Base-by-base conservation (phyloP, 2,888 invertebrate genomes). In the Periphyllus acericola region DNA sequence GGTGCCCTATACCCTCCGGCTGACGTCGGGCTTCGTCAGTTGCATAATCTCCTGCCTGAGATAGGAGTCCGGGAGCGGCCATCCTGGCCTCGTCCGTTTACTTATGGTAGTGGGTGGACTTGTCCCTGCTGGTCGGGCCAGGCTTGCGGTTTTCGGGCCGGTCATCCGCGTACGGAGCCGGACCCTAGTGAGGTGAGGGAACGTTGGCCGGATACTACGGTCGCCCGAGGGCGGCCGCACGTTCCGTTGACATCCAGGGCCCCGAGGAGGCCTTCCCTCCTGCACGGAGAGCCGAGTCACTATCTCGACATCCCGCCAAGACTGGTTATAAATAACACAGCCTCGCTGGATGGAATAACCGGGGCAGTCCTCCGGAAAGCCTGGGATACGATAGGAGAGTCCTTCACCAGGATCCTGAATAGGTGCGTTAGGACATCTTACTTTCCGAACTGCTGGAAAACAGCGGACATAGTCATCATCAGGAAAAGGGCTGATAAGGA, bases 401-500 rank as follows among this genome's bases (percentile, higher is more conserved):
- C 17, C 2, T 32, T 72, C 72, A 72, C 29, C 0, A 17, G 14
- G 32, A 29, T 72, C 9, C 11, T 72, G 32, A 17, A 34, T 34
- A 34, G 72, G 72, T 72, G 72, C 29, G 8, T 72, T n/a, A 25
- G 60, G 40, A 11, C 29, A 0, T 71, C 72, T 5, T 21, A 14
- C 0, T 83, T 83, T 17, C 83, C 83, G 6, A 4, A 5, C 3
- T 9, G 52, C 46, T 83, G 83, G 75, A 83, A 83, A 34, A 60
- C 8, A 0, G 55, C 55, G 29, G 83, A 75, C 21, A 60, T 83
- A n/a, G 74, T 74, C 0, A 36, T 66, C n/a, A 83, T 83, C 25
- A 36, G 21, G 32, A 83, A 75, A 60, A 34, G 75, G 34, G n/a
- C 29, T 32, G 83, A 83, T 55, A 55, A 17, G 55, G 55, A 55